Conservation (phyloP, 2,113 vertebrate genomes). For the Caretta caretta region DNA sequence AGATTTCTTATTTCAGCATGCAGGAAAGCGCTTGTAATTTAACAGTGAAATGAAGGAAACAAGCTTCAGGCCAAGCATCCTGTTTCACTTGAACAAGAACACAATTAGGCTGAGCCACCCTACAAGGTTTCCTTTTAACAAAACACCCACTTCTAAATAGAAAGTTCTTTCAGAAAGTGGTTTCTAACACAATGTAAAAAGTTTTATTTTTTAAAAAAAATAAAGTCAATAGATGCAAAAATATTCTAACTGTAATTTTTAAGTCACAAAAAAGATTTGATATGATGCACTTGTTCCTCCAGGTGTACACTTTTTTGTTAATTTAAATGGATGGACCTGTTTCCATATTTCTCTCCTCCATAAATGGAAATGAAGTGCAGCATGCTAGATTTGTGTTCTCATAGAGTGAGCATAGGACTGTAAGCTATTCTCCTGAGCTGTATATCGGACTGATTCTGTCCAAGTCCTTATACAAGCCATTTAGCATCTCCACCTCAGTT, state of each 20-base stretch:
- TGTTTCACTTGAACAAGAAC: conserved; percentile 74
- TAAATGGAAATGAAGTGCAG: neutral
- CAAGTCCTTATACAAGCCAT: neutral
- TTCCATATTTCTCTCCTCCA: neutral
- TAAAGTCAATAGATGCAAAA: neutral
- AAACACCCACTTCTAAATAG: neutral
- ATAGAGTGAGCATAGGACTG: neutral
- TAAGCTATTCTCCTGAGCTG: neutral
- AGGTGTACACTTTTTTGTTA: neutral
- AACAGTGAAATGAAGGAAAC: conserved; percentile 85
- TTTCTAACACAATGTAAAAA: neutral
- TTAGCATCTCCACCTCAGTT: neutral
- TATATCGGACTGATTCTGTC: neutral
- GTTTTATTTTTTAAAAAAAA: neutral
- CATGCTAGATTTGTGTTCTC: neutral
- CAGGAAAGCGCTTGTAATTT: conserved; percentile 80
- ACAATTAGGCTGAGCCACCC: conserved; percentile 45
- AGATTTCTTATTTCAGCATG: conserved; percentile 77
- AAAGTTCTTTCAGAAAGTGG: neutral
- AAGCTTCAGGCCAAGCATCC: conserved; percentile 78
- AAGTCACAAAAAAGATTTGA: neutral
- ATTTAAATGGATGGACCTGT: neutral
- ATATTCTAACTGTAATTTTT: neutral
- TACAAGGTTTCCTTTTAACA: conserved; percentile 45
- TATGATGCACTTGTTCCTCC: neutral